Conservation (phyloP, 1,140 invertebrate species). For the Pseudomyrmex gracilis region DNA sequence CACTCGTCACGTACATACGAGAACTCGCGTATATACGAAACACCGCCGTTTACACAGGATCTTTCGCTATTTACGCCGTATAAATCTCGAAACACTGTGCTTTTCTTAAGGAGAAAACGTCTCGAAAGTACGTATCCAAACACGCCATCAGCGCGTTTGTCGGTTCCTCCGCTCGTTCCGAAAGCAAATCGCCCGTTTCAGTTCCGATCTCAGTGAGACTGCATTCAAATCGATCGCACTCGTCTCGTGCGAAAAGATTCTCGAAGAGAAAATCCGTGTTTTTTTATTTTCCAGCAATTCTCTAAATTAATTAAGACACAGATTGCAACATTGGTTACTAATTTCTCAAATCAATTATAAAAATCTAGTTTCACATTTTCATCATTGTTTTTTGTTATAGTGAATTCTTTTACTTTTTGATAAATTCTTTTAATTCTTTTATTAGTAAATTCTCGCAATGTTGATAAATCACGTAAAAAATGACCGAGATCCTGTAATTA, state of each 20-base stretch:
- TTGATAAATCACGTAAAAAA: no score
- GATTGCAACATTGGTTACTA: no score
- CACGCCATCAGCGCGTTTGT: conserved; percentile 29
- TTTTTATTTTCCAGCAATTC: not conserved
- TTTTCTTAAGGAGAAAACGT: conserved; percentile 34
- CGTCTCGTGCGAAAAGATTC: not conserved
- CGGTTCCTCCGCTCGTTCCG: not conserved
- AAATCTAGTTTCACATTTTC: not conserved
- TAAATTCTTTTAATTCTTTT: not conserved
- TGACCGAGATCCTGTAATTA: no score
- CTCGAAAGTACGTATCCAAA: conserved; percentile 54
- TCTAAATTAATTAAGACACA: not conserved
- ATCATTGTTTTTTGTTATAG: no score
- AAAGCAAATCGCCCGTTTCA: conserved; percentile 24
- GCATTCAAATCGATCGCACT: conserved; percentile 8
- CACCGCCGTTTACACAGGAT: conserved; percentile 60
- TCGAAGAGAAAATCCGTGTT: not conserved
- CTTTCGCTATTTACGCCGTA: conserved; percentile 58
- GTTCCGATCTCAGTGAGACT: not conserved
- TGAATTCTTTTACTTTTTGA: not conserved
- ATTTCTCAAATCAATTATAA: no score
- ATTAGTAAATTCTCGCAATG: no score
- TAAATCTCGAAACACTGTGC: conserved; percentile 49
- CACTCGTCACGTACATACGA: conserved; percentile 65
- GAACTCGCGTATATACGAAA: conserved; percentile 55